Conservation (phyloP, 2,113 vertebrate species). For the Bos indicus region DNA sequence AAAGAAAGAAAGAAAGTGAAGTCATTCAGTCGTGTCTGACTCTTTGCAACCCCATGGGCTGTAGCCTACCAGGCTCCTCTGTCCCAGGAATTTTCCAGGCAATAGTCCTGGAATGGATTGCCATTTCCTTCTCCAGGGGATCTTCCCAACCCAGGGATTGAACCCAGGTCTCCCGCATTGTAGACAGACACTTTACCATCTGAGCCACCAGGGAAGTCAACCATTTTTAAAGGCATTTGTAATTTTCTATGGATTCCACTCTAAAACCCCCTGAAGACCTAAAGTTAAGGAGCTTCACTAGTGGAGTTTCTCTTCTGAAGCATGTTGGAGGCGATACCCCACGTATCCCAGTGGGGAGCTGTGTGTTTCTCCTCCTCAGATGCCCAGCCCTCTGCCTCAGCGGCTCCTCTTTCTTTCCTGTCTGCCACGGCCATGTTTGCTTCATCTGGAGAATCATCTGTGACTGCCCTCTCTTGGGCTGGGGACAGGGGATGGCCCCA, state of each 20-base stretch:
- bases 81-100: not conserved
- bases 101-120: not conserved
- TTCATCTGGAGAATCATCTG: not conserved
- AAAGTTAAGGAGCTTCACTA: not conserved
- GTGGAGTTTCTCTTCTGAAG: not conserved
- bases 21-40: not conserved
- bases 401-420: not conserved
- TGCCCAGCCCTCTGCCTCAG: not conserved
- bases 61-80: not conserved
- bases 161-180: accelerated
- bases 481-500: not conserved
- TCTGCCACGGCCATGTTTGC: accelerated
- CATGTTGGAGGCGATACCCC: not conserved
- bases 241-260: not conserved
- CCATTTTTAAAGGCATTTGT: not conserved
- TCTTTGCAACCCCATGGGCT: not conserved
- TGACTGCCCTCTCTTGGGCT: accelerated
- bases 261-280: not conserved
- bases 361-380: accelerated
- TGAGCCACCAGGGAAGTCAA: not conserved
- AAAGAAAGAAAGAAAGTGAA: not conserved
- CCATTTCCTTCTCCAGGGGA: not conserved
- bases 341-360: too few relatives aligned
- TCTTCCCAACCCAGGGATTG: not conserved
- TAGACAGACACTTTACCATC: not conserved